phyloP scores from a whole-genome alignment of 1,140 invertebrate species.

The Plectus sambesii region DNA sequence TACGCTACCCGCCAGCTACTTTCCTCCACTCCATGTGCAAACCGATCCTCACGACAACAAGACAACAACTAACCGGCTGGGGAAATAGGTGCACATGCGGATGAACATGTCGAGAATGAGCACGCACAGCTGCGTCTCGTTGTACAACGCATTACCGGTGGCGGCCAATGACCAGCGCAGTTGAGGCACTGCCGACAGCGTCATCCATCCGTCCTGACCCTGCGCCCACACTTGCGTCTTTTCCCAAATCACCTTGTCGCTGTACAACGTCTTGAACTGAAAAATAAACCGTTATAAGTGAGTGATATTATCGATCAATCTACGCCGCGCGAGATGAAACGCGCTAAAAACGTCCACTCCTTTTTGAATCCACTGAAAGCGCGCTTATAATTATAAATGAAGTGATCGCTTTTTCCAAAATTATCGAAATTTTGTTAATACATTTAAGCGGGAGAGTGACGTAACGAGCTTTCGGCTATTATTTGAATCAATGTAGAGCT shows the following conservation, averaged over 20 bases:
- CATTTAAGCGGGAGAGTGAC: too few species aligned
- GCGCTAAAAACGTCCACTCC: slow-evolving; percentile 21
- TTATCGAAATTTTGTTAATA: too few species aligned
- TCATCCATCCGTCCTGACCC: slow-evolving; percentile 89
- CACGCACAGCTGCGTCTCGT: slow-evolving; percentile 82
- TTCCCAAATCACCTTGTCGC: slow-evolving; percentile 59
- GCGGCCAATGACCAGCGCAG: slow-evolving; percentile 77
- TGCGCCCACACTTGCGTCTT: slow-evolving; percentile 95
- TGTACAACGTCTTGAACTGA: slow-evolving; percentile 57
- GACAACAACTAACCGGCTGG: too few species aligned
- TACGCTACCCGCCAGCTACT: too few species aligned
- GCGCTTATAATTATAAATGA: too few species aligned
- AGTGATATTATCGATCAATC: slow-evolving; percentile 3
- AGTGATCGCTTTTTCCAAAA: too few species aligned
- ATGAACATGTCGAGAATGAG: slow-evolving; percentile 85
- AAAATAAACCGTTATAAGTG: slow-evolving; percentile 33
- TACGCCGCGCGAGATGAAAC: slow-evolving; percentile 18
- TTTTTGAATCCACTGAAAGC: too few species aligned
- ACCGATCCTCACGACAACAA: too few species aligned
- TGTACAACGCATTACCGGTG: slow-evolving; percentile 69
- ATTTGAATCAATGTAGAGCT: too few species aligned
- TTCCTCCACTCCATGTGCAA: too few species aligned
- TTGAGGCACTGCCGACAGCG: slow-evolving; percentile 73
- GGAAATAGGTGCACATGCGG: slow-evolving; percentile 81
- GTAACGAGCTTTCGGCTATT: too few species aligned